These are phyloP conservation scores for Petrocephalus sullivani DNA, from an alignment of 2,797 vertebrate genomes.

Conservation along the genomic window DNA sequence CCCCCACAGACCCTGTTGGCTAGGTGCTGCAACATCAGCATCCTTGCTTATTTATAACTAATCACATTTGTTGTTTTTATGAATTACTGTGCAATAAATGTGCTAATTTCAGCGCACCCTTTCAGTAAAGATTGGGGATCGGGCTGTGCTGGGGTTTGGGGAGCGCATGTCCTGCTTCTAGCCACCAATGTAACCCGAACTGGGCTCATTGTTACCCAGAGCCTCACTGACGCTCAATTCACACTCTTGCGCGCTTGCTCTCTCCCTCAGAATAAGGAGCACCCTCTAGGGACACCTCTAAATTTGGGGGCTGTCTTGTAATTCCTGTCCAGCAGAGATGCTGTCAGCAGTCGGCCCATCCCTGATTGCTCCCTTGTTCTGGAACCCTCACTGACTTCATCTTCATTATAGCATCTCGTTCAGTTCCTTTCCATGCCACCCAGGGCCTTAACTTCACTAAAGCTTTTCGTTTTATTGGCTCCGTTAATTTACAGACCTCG, in stretches of 20 bases:
- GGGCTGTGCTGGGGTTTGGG: neutral
- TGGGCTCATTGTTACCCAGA: neutral
- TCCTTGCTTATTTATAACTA: neutral
- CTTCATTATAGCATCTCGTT: neutral
- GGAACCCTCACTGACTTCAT: neutral
- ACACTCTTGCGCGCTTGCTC: neutral
- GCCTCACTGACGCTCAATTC: neutral
- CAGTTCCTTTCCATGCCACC: neutral
- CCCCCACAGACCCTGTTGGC: neutral
- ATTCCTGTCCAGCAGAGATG: conserved; percentile 8
- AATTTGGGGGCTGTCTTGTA: neutral
- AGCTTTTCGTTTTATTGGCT: neutral
- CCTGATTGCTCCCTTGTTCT: neutral
- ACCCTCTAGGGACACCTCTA: neutral
- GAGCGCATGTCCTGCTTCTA: neutral
- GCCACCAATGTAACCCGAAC: neutral
- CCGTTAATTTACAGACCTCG: neutral
- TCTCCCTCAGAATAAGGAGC: neutral
- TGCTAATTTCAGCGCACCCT: neutral
- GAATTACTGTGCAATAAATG: neutral
- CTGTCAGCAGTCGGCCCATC: neutral
- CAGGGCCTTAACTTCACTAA: neutral
- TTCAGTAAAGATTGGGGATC: neutral
- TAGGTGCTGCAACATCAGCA: neutral
- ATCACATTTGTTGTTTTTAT: neutral